phyloP scores from a whole-genome alignment of 2,888 invertebrate species.

The Strigamia maritima region DNA sequence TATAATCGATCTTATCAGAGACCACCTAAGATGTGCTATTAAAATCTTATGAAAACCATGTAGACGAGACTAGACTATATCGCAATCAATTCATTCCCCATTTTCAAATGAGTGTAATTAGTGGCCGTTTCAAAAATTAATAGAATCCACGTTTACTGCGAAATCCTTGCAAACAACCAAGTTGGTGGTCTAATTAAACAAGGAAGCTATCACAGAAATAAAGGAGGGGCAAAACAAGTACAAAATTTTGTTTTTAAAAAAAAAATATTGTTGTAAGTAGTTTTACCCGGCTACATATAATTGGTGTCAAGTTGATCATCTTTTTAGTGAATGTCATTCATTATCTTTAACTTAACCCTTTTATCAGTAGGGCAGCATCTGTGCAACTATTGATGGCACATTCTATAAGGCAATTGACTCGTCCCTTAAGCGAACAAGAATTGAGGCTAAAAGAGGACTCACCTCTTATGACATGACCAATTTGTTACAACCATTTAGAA shows the following conservation, averaged over 20 bases:
- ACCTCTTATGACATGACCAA: conserved; percentile 12
- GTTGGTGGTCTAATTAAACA: conserved; percentile 15
- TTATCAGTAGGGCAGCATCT: conserved; percentile 29
- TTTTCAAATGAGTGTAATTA: conserved; percentile 21
- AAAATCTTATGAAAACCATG: background rate
- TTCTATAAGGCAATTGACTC: conserved; percentile 24
- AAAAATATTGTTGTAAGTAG: background rate
- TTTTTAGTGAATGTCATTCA: background rate
- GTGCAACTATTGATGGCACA: conserved; percentile 17
- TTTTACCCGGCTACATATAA: background rate
- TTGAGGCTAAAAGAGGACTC: conserved; percentile 27
- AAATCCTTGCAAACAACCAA: conserved; percentile 1
- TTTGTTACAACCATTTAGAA: background rate
- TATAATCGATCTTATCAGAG: background rate
- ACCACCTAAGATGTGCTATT: background rate
- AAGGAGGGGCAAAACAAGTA: background rate
- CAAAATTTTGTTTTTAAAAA: too few relatives aligned
- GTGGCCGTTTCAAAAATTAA: conserved; percentile 7
- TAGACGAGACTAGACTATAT: background rate
- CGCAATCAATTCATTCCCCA: conserved; percentile 11
- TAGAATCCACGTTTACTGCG: conserved; percentile 1
- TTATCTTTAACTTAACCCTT: conserved; percentile 26
- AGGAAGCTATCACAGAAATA: background rate
- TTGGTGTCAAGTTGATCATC: background rate
- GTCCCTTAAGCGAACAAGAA: background rate